Evolutionary conservation across 2,113 vertebrate genomes (phyloP), one percentile per base, ranked within the genome.

Genomic region (Oreochromis tanganicae): DNA sequence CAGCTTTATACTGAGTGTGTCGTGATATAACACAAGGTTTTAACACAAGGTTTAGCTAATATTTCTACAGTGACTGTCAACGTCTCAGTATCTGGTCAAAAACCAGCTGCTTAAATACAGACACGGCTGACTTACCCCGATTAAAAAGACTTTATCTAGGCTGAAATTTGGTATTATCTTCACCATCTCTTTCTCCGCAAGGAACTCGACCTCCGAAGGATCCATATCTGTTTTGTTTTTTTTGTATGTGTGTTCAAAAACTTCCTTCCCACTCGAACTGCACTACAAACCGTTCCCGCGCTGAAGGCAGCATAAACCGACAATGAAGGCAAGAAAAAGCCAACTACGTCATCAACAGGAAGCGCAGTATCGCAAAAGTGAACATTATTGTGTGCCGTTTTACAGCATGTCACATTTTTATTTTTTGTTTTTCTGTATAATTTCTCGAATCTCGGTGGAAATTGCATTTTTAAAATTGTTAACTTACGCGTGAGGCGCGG

Each of bases 131-230:
- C 13, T 82, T 63, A 92, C 98, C 96, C 98, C 98, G 46, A 99
- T 99, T 17, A 99, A 96, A 90, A 97, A 98, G 54, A 99, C 97
- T 83, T 97, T 98, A 93, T 99, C 98, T 6, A 98, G 95, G 80
- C 97, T 99, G 95, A 99, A 99, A 91, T 98, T 99, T 1, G 98
- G 98, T 41, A 98, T 98, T 14, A 99, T 97, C 55, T 97, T 97
- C 87, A 99, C 97, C 85, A 93, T 91, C 93, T 99, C 97, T 81
- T 98, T 98, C 95, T 99, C 98, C 1, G 98, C 98, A 50, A 99
- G 94, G 84, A 99, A 99, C 87, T 99, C 98, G 4, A 97, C 98
- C 80, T 99, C 98, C 1, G 97, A 93, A 1, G 97, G 94, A 14
- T 99, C 97, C 98, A 99, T 99, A 1, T 5, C 38, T 43, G 5